Conservation (phyloP, 2,888 invertebrate species). For the Ochropleura plecta region DNA sequence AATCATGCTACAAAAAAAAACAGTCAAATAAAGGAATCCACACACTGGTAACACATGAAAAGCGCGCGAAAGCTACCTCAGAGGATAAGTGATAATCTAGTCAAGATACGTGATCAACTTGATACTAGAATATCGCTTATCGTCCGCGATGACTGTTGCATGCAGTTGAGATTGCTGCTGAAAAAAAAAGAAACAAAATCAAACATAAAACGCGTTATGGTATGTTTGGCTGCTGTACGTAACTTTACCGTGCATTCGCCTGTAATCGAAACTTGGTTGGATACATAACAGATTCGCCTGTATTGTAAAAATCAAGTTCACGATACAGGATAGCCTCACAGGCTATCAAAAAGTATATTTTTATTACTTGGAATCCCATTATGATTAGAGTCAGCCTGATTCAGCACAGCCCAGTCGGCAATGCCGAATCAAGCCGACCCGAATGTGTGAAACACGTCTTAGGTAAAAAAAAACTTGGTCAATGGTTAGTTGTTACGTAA, state of each 20-base stretch:
- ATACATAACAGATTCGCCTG: not conserved
- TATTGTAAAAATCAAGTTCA: too few relatives aligned
- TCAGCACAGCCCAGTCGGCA: not conserved
- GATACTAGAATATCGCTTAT: slow-evolving; percentile 90
- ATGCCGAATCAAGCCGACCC: not conserved
- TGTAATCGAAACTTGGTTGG: not conserved
- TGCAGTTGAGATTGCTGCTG: slow-evolving; percentile 70
- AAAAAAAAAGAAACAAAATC: slow-evolving; percentile 63
- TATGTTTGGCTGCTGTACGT: slow-evolving; percentile 1
- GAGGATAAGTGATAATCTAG: slow-evolving; percentile 93
- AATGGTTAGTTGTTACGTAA: slow-evolving; percentile 11
- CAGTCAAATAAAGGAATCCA: slow-evolving; percentile 67
- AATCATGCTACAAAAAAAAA: slow-evolving; percentile 42
- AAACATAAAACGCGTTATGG: slow-evolving; percentile 16
- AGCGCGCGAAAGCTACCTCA: slow-evolving; percentile 79
- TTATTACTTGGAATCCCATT: not conserved
- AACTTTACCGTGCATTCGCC: not conserved
- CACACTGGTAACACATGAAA: slow-evolving; percentile 78
- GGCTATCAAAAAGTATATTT: not conserved
- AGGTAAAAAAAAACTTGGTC: not conserved
- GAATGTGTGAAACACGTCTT: not conserved
- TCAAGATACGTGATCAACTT: slow-evolving; percentile 89
- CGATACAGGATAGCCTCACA: not conserved
- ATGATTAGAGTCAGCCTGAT: not conserved
- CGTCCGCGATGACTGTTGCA: slow-evolving; percentile 80